These are phyloP conservation scores for Mactromeris polynyma DNA, from an alignment of 2,888 invertebrate species.

Conservation along the genomic window DNA sequence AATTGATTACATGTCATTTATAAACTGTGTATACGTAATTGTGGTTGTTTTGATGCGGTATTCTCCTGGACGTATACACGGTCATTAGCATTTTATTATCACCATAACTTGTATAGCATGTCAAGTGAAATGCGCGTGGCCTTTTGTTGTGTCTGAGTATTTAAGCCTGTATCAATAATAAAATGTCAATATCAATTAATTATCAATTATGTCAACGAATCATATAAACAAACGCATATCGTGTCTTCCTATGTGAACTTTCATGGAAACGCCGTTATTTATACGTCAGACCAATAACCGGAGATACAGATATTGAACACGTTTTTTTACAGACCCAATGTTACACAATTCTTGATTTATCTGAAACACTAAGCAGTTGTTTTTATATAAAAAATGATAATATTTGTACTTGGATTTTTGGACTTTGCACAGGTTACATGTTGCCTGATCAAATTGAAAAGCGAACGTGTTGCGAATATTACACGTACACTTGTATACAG, in stretches of 20 bases:
- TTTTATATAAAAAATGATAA: background rate
- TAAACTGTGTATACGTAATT: background rate
- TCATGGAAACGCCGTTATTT: too few relatives aligned
- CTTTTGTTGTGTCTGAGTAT: background rate
- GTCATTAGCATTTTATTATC: background rate
- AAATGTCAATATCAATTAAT: background rate
- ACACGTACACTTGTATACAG: too few relatives aligned
- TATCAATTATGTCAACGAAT: conserved; percentile 5
- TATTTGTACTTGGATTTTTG: too few relatives aligned
- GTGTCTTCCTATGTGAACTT: background rate
- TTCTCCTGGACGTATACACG: background rate
- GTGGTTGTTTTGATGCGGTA: background rate
- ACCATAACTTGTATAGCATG: background rate
- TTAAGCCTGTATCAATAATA: background rate
- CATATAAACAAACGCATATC: background rate
- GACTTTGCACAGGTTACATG: too few relatives aligned
- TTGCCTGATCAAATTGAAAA: too few relatives aligned
- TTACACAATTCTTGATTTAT: background rate
- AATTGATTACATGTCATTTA: background rate
- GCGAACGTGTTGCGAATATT: too few relatives aligned
- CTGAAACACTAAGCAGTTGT: background rate
- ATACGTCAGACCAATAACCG: too few relatives aligned
- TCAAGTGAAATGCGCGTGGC: background rate
- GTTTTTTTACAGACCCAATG: background rate
- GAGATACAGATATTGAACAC: background rate